phyloP scores from a whole-genome alignment of 2,113 vertebrate species.

The Hystrix brachyura region DNA sequence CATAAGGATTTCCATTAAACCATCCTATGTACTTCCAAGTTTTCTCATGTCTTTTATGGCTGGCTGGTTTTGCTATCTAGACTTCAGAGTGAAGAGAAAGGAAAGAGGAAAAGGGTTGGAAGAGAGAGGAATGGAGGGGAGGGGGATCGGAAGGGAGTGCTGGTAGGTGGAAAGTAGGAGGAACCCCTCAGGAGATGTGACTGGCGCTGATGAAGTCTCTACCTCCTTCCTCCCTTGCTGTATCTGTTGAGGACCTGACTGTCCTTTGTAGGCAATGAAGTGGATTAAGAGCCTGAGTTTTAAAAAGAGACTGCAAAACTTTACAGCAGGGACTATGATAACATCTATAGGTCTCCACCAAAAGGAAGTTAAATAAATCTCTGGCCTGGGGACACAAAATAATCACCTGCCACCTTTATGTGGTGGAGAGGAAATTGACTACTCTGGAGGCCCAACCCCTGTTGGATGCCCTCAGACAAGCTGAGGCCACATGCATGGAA shows the following conservation, averaged over 20 bases:
- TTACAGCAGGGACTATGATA: conserved; percentile 27
- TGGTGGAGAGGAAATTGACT: not conserved
- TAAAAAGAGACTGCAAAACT: conserved; percentile 61
- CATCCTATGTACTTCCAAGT: not conserved
- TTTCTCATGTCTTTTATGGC: not conserved
- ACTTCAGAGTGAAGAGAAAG: not conserved
- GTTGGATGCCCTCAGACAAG: not conserved
- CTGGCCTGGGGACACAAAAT: conserved; percentile 56
- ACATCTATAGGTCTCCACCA: conserved; percentile 67
- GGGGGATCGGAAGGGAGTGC: fast-evolving
- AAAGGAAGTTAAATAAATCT: conserved; percentile 71
- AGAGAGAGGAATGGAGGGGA: fast-evolving
- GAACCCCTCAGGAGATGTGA: not conserved
- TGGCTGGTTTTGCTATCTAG: not conserved
- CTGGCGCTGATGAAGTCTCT: not conserved
- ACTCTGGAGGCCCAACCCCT: not conserved
- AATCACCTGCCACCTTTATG: conserved; percentile 55
- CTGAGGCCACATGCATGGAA: not conserved
- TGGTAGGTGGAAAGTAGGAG: no score
- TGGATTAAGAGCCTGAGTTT: conserved; percentile 60
- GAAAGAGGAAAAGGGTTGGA: not conserved
- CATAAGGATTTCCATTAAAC: not conserved
- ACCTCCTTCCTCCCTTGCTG: not conserved
- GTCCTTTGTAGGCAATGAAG: not conserved
- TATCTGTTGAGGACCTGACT: not conserved